Base-by-base conservation (phyloP, 2,797 vertebrate species). In the Thripadectes ignobilis region DNA sequence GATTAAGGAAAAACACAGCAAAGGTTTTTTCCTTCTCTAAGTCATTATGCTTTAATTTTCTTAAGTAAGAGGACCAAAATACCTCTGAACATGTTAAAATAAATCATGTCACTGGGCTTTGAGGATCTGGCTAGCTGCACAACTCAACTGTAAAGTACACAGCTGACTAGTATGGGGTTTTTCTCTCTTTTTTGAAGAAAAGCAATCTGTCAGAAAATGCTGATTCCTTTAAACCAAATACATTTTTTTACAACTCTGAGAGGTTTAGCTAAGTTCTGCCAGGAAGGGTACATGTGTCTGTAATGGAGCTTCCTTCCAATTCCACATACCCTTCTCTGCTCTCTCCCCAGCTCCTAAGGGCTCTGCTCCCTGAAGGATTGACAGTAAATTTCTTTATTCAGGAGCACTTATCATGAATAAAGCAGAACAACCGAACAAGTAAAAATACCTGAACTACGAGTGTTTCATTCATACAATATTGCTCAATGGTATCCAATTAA, bases 21-120 rank as follows among this genome's bases (percentile, higher is more conserved):
- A 83, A 86, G 67, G 7, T n/a, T 74, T 76, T 80, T 82, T 49
- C 87, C 69, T 89, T 69, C 74, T 74, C 43, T 91, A 96, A 96
- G 76, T 93, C 93, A 93, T 93, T 96, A 83, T 82, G 92, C 85
- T 97, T 97, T 84, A 89, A 95, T 97, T 97, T 97, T 95, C 95
- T 95, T 92, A 93, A 97, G 92, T 96, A 96, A 95, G 92, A 95
- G 87, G 43, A 92, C 91, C 74, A 95, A 97, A 96, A 96, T 96
- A 96, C 51, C 90, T 95, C 83, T 62, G 94, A 95, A 96, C 92
- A 91, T 29, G 86, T 71, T 95, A 82, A 91, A 93, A 95, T 95
- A 94, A 93, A 97, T 97, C 94, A 96, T 62, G 82, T 89, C 89
- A 83, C 68, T 89, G 84, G 88, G 68, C 77, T 94, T 34, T 59